Percentiles rank a stretch among this genome's conserved stretches.
Conservation (phyloP, 1,140 invertebrate genomes). For the Drosophila novamexicana region DNA sequence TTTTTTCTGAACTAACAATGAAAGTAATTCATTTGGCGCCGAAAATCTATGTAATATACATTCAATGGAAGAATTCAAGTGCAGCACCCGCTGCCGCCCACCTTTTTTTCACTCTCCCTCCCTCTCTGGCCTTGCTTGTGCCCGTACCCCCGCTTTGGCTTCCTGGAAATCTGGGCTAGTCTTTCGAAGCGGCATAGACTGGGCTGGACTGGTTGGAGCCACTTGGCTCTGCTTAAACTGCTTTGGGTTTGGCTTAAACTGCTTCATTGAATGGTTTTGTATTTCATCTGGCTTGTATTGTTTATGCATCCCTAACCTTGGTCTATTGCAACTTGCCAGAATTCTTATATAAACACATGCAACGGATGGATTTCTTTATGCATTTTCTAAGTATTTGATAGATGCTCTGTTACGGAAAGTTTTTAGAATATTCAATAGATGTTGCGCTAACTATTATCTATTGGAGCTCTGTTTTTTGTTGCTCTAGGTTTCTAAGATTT, state of each 20-base stretch:
- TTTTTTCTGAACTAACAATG: conserved; percentile 9
- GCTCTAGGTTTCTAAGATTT: too few species aligned
- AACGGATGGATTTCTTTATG: conserved; percentile 5
- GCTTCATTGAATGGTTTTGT: conserved; percentile 22
- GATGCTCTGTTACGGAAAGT: background rate
- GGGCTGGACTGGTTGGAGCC: conserved; percentile 36
- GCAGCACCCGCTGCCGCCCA: conserved; percentile 10
- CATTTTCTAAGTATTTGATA: conserved; percentile 15
- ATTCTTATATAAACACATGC: conserved; percentile 63
- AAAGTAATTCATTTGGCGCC: conserved; percentile 40
- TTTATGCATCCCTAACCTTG: conserved; percentile 48
- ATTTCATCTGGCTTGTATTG: conserved; percentile 37
- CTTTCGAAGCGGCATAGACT: conserved; percentile 3
- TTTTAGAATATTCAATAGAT: background rate
- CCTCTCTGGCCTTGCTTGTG: conserved; percentile 16
- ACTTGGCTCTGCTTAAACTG: conserved; percentile 21
- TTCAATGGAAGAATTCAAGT: conserved; percentile 23
- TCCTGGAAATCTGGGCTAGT: conserved; percentile 34
- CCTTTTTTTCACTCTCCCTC: background rate
- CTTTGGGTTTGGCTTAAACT: conserved; percentile 4
- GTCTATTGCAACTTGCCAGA: conserved; percentile 22
- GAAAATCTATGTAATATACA: conserved; percentile 21
- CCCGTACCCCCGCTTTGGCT: conserved; percentile 5
- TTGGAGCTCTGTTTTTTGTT: too few species aligned
- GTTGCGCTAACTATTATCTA: too few species aligned